Evolutionary conservation across 1,140 invertebrate species (phyloP).

Genomic region (Drosophila guanche): DNA sequence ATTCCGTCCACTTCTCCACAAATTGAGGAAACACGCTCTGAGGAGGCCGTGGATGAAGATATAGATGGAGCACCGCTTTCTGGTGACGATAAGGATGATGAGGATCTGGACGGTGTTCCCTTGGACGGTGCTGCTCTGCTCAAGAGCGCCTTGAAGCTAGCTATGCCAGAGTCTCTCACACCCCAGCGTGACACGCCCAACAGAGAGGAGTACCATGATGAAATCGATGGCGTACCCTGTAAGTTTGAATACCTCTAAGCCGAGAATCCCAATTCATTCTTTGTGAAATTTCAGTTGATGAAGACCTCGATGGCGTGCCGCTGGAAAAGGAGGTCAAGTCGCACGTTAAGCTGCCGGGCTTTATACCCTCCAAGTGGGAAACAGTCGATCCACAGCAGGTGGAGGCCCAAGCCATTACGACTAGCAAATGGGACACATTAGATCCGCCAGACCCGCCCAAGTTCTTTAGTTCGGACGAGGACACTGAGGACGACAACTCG

Average conservation of each 20-base stretch:
- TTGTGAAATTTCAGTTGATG: slow-evolving; percentile 87
- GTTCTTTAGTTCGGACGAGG: slow-evolving; percentile 73
- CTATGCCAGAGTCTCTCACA: slow-evolving; percentile 69
- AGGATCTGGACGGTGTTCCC: slow-evolving; percentile 90
- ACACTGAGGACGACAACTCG: slow-evolving; percentile 58
- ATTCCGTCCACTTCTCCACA: slow-evolving; percentile 37
- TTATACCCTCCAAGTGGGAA: slow-evolving; percentile 97
- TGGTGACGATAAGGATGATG: slow-evolving; percentile 87
- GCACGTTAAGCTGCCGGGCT: slow-evolving; percentile 85
- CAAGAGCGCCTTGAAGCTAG: slow-evolving; percentile 87
- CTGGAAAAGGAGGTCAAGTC: slow-evolving; percentile 85
- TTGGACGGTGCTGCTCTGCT: slow-evolving; percentile 92
- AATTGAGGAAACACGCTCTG: slow-evolving; percentile 53
- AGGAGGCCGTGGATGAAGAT: slow-evolving; percentile 83
- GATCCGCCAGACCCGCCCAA: slow-evolving; percentile 83
- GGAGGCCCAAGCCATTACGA: slow-evolving; percentile 94
- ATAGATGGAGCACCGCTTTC: slow-evolving; percentile 89
- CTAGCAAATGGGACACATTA: slow-evolving; percentile 92
- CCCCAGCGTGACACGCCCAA: slow-evolving; percentile 59
- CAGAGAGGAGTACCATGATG: slow-evolving; percentile 85
- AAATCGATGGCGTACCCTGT: slow-evolving; percentile 91
- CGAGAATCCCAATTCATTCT: neutral
- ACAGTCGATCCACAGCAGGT: slow-evolving; percentile 92
- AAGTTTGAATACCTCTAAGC: slow-evolving; percentile 45
- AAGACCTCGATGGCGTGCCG: slow-evolving; percentile 93